Percentiles rank a stretch among this genome's conserved stretches.
Conservation (phyloP, 1,140 invertebrate genomes). For the Bombus cullumanus region DNA sequence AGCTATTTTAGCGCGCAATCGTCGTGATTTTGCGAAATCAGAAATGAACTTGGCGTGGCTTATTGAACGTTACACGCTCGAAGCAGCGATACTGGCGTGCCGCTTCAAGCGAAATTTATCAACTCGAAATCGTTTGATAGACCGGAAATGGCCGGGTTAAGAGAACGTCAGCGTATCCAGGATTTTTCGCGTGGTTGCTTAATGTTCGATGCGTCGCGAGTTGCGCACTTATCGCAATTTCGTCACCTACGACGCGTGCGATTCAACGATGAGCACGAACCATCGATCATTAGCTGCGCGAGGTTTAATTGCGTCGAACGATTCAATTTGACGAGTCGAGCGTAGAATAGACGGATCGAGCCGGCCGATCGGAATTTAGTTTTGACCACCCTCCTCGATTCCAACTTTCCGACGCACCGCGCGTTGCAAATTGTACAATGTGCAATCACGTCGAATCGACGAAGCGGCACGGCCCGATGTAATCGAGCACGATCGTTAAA, state of each 20-base stretch:
- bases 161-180: background rate
- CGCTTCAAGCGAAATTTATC: background rate
- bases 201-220: background rate
- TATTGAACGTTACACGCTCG: background rate
- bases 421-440: constrained; percentile 22
- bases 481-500: constrained; percentile 27
- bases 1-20: too few relatives aligned
- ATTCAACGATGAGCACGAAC: too few relatives aligned
- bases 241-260: background rate
- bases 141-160: background rate
- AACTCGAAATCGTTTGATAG: background rate
- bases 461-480: background rate
- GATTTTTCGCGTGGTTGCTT: background rate
- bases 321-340: constrained; percentile 36
- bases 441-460: constrained; percentile 30
- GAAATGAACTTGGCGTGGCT: background rate
- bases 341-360: constrained; percentile 13
- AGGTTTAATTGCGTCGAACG: constrained; percentile 40
- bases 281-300: constrained; percentile 17
- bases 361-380: constrained; percentile 13
- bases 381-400: constrained; percentile 14
- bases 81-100: too few relatives aligned
- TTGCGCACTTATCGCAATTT: background rate
- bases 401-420: constrained; percentile 27
- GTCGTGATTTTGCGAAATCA: background rate